These are phyloP conservation scores for Thalassarche chlororhynchos DNA, from an alignment of 2,113 vertebrate species.

Conservation along the genomic window DNA sequence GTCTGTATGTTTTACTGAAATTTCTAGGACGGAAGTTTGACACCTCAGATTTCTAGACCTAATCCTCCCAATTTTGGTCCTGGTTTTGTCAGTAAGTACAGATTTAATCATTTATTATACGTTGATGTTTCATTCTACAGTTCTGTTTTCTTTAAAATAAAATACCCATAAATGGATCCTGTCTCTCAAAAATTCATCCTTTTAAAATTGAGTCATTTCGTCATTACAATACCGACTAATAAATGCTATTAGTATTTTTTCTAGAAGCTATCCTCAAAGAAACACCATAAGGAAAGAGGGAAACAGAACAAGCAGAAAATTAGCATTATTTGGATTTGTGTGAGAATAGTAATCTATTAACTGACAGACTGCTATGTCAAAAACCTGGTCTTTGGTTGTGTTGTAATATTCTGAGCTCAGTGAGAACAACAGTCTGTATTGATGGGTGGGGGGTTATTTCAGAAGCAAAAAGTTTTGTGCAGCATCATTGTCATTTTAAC, in stretches of 20 bases:
- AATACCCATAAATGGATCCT: background rate
- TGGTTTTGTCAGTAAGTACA: conserved; percentile 93
- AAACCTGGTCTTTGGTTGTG: background rate
- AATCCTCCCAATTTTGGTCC: conserved; percentile 91
- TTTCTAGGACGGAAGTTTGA: conserved; percentile 88
- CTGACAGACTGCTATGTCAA: background rate
- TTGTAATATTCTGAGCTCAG: background rate
- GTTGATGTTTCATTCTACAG: background rate
- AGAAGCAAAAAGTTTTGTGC: background rate
- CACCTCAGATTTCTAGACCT: conserved; percentile 87
- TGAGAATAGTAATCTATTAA: background rate
- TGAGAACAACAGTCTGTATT: background rate
- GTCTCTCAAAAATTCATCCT: background rate
- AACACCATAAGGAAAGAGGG: background rate
- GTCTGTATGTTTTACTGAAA: conserved; percentile 62
- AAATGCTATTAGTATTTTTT: background rate
- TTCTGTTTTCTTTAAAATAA: background rate
- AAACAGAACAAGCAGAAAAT: background rate
- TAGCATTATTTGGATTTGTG: background rate
- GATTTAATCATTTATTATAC: conserved; percentile 3
- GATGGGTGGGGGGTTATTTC: background rate
- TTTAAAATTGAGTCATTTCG: background rate
- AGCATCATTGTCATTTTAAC: background rate
- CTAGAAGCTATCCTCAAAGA: background rate
- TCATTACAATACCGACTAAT: background rate